Evolutionary conservation across 1,140 invertebrate genomes (phyloP), one percentile per base, ranked within the genome.

Genomic region (Octopus bimaculoides): DNA sequence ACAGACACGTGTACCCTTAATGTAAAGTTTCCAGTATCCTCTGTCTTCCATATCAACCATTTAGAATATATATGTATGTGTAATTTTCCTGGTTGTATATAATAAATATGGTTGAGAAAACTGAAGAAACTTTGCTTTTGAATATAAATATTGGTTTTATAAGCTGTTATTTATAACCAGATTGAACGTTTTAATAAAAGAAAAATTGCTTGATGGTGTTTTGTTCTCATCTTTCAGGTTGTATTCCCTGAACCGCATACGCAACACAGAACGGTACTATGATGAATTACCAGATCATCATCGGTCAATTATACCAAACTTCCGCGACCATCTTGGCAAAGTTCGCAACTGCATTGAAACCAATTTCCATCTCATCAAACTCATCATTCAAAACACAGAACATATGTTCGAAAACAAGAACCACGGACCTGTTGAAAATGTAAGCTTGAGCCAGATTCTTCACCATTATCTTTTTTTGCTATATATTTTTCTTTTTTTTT

Each of bases 331-430:
- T 88, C 89, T 98, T 76, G 90, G 93, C 56, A 92, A 93, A 73
- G 92, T 97, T 9, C 93, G 80, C 86, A 91, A 92, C 69, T 96
- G 95, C 86, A 93, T 98, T 52, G 95, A 96, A 74, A 93, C 94
- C 78, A 98, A 98, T 90, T 93, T 95, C 84, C 91, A 93, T 75
- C 93, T 98, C 41, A 95, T 98, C 10, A 93, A 94, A 79, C 89
- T 95, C 52, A 96, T 98, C 77, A 92, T 96, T 54, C 92, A 94
- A 85, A 94, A 96, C 91, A 94, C 94, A 1, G 93, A 94, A 52
- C 92, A 92, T 75, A 94, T 97, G 91, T 97, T 97, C 92, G 94
- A 95, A 88, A 96, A 96, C 90, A 92, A 93, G 14, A 91, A 91
- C 82, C 92, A 92, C 77, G 84, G 79, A 61, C 81, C 84, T 54